Percentiles rank a stretch among this genome's conserved stretches.
Conservation (phyloP, 1,140 invertebrate species). For the Neodiprion virginianus region DNA sequence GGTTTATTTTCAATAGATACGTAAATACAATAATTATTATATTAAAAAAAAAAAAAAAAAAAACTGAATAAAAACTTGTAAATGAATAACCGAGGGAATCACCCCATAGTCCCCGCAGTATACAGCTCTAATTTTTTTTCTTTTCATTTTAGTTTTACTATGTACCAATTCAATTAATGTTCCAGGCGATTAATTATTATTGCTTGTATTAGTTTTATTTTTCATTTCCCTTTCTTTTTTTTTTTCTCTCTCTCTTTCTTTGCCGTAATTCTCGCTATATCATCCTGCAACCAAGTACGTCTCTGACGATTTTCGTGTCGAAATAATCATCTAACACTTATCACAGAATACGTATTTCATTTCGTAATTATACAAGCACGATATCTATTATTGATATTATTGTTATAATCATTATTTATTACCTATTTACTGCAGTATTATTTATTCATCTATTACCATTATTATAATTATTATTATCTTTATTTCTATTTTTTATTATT, state of each 20-base stretch:
- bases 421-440: slow-evolving; percentile 18
- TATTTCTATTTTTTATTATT: too few species aligned
- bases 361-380: background rate
- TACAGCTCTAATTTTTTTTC: too few species aligned
- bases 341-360: slow-evolving; percentile 57
- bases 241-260: slow-evolving; percentile 16
- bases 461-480: too few species aligned
- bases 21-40: background rate
- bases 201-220: slow-evolving; percentile 17
- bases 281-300: slow-evolving; percentile 37
- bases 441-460: too few species aligned
- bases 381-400: background rate
- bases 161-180: background rate
- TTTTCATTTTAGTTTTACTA: too few species aligned
- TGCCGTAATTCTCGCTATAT: slow-evolving; percentile 13
- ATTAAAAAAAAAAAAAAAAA: slow-evolving; percentile 13
- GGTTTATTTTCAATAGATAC: background rate
- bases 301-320: slow-evolving; percentile 41
- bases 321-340: slow-evolving; percentile 56
- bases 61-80: background rate
- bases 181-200: background rate
- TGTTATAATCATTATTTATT: slow-evolving; percentile 26
- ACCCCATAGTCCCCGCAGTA: too few species aligned
- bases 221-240: slow-evolving; percentile 12
- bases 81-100: too few species aligned